Evolutionary conservation across 2,113 vertebrate species (phyloP).

Genomic region (Callithrix jacchus): DNA sequence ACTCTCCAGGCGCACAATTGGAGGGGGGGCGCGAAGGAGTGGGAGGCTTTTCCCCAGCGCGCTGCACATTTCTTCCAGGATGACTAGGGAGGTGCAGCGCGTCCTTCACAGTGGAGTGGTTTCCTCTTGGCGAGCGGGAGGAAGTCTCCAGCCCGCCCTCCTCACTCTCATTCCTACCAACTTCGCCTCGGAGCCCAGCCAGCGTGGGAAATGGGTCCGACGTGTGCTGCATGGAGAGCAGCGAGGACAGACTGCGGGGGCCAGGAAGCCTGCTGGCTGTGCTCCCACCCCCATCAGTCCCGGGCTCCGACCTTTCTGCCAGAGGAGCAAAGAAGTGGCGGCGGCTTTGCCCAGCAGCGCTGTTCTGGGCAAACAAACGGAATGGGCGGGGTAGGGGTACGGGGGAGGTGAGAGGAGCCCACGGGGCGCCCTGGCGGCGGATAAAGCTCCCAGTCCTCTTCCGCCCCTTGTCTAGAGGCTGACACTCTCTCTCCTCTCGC

Average conservation of each 20-base stretch:
- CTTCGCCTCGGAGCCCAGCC: conserved; percentile 72
- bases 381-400: neutral
- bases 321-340: neutral
- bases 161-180: conserved; percentile 38
- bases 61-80: conserved; percentile 61
- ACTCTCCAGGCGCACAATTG: neutral
- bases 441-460: neutral
- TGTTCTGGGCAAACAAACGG: neutral
- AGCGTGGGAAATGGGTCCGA: conserved; percentile 86
- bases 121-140: conserved; percentile 77
- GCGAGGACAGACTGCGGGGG: neutral
- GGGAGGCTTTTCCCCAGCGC: neutral
- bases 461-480: conserved; percentile 14
- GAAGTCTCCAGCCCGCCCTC: conserved; percentile 67
- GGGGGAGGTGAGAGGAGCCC: neutral
- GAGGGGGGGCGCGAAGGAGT: neutral
- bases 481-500: conserved; percentile 2
- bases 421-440: neutral
- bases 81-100: conserved; percentile 54
- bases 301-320: neutral
- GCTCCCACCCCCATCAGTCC: neutral
- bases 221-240: conserved; percentile 83
- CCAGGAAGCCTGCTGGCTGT: neutral
- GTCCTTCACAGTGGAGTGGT: conserved; percentile 87
- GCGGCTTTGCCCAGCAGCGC: neutral